These are phyloP conservation scores for Dasyprocta punctata DNA, from an alignment of 2,113 vertebrate genomes.

Conservation along the genomic window DNA sequence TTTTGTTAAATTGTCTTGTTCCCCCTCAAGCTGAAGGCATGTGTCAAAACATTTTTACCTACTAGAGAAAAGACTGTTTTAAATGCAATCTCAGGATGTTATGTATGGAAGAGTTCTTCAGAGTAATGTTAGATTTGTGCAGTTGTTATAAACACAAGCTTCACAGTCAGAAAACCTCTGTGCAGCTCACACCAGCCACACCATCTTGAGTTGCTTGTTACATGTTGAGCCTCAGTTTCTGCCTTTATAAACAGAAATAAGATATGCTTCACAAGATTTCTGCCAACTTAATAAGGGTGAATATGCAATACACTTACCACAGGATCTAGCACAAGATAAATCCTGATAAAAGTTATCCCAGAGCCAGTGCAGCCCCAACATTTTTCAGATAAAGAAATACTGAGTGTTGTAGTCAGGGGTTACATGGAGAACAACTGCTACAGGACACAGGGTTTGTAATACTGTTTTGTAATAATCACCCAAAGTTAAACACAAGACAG, in stretches of 20 bases:
- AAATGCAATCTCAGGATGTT: constrained; percentile 25
- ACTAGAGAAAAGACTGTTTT: neutral
- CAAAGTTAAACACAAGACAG: too few relatives aligned
- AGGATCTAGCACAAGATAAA: neutral
- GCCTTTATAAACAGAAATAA: neutral
- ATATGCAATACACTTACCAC: neutral
- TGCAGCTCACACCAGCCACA: too few relatives aligned
- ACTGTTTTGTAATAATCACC: too few relatives aligned
- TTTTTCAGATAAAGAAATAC: neutral
- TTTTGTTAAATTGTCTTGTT: constrained; percentile 68
- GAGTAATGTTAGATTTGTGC: neutral
- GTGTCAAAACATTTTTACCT: constrained; percentile 68
- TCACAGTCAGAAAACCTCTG: neutral
- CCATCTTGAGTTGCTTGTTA: neutral
- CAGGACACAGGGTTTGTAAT: too few relatives aligned
- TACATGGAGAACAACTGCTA: too few relatives aligned
- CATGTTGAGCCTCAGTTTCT: neutral
- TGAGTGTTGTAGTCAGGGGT: too few relatives aligned
- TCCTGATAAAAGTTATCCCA: neutral
- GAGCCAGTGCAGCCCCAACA: neutral
- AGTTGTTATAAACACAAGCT: constrained; percentile 1
- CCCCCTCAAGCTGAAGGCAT: constrained; percentile 62
- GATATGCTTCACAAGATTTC: neutral
- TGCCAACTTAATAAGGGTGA: neutral
- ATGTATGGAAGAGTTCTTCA: neutral